These are phyloP conservation scores for Notodromas monacha DNA, from an alignment of 2,888 invertebrate species.

Conservation along the genomic window DNA sequence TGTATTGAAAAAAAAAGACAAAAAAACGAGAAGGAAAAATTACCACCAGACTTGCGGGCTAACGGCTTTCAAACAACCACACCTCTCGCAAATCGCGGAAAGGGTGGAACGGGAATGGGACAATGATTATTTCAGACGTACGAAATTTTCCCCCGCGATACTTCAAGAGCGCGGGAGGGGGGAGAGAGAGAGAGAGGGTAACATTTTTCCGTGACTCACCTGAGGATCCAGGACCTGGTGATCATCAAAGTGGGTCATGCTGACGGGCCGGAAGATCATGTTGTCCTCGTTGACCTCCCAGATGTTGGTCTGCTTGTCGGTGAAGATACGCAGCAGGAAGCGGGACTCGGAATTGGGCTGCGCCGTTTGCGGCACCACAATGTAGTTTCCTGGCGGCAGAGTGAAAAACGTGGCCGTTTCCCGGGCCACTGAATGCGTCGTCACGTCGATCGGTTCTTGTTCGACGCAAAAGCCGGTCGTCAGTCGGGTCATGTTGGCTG, in stretches of 20 bases:
- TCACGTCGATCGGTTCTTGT: slow-evolving; percentile 29
- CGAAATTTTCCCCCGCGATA: too few species aligned
- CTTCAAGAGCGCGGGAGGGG: too few species aligned
- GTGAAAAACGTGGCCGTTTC: slow-evolving; percentile 39
- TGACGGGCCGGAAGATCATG: slow-evolving; percentile 28
- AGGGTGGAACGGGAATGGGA: too few species aligned
- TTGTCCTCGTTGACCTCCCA: slow-evolving; percentile 48
- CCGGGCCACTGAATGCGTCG: slow-evolving; percentile 27
- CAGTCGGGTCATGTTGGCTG: slow-evolving; percentile 24
- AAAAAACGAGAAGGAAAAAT: too few species aligned
- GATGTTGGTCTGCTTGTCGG: slow-evolving; percentile 35
- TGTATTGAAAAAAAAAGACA: too few species aligned
- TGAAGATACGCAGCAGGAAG: slow-evolving; percentile 33
- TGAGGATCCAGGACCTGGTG: neutral
- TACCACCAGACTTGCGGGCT: too few species aligned
- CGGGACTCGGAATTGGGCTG: slow-evolving; percentile 30
- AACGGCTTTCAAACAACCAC: too few species aligned
- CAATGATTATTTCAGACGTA: too few species aligned
- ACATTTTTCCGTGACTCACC: neutral
- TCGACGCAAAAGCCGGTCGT: slow-evolving; percentile 26
- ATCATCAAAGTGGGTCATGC: slow-evolving; percentile 26
- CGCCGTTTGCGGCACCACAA: slow-evolving; percentile 34
- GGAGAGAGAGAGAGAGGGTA: neutral
- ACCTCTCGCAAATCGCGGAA: too few species aligned
- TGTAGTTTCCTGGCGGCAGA: slow-evolving; percentile 35